These are phyloP conservation scores for Drosophila ercepeae DNA, from an alignment of 1,140 invertebrate species.

Conservation along the genomic window DNA sequence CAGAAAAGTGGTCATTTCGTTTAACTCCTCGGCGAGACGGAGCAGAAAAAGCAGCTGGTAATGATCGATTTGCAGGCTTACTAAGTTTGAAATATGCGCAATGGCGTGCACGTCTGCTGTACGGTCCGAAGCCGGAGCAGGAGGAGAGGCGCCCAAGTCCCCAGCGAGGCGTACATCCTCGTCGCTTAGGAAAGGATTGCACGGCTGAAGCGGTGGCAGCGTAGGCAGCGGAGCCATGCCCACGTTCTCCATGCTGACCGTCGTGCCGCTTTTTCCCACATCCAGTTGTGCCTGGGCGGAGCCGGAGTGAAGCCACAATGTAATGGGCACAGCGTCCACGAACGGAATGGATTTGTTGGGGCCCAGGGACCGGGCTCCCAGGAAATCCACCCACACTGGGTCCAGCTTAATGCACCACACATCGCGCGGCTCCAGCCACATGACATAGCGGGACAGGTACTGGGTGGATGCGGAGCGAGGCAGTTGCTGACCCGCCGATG, in stretches of 20 bases:
- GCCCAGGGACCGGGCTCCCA: slow-evolving; percentile 90
- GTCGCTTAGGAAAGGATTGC: slow-evolving; percentile 79
- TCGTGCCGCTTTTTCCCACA: slow-evolving; percentile 31
- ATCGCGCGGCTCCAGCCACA: slow-evolving; percentile 93
- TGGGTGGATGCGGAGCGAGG: slow-evolving; percentile 70
- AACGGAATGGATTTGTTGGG: slow-evolving; percentile 92
- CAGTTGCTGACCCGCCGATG: slow-evolving; percentile 40
- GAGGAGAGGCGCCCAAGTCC: neutral
- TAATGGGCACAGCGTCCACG: slow-evolving; percentile 95
- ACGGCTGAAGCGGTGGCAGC: slow-evolving; percentile 59
- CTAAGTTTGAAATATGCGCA: slow-evolving; percentile 90
- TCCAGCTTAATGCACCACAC: slow-evolving; percentile 95
- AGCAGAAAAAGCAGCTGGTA: slow-evolving; percentile 96
- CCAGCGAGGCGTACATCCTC: slow-evolving; percentile 61
- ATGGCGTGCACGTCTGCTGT: slow-evolving; percentile 88
- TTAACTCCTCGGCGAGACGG: slow-evolving; percentile 91
- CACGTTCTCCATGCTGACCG: slow-evolving; percentile 60
- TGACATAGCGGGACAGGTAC: slow-evolving; percentile 86
- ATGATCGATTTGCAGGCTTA: slow-evolving; percentile 95
- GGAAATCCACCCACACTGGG: slow-evolving; percentile 96
- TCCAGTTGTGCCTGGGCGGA: slow-evolving; percentile 58
- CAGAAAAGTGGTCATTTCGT: slow-evolving; percentile 91
- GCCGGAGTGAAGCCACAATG: slow-evolving; percentile 88
- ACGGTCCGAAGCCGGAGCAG: slow-evolving; percentile 40
- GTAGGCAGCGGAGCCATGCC: slow-evolving; percentile 56